Evolutionary conservation across 1,140 invertebrate genomes (phyloP), one percentile per base, ranked within the genome.

Genomic region (Seison nebaliae): DNA sequence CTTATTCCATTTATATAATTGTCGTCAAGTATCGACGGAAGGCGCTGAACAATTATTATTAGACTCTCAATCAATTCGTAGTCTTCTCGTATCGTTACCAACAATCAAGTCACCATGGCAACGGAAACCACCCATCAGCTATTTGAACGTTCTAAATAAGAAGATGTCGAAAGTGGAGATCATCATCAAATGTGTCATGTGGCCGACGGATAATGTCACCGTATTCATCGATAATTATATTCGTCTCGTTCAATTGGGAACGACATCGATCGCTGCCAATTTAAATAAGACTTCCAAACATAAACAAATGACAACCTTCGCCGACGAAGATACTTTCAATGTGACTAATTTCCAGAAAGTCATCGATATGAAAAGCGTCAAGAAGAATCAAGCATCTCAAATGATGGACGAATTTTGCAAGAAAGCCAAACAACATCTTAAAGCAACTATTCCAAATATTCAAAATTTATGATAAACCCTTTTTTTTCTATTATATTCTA

Each of bases 81-180:
- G 83, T 1, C 74, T 84, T 6, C 53, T 98, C n/a, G 54, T 94
- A 11, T 79, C 88, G 55, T 62, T 98, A 38, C 91, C 91, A 0
- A 81, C 77, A 1, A 70, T 86, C 22, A 79, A 77, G 1, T 80
- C 76, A 8, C 15, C 23, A 12, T 9, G 37, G 7, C 14, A 14
- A 20, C 18, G 31, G 9, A 39, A 41, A 31, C 21, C 38, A 12
- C 34, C 43, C n/a, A 17, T 26, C 18, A 42, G 18, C 16, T 41
- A 32, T 8, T 15, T 34, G 9, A 67, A 73, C 55, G 76, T 91
- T 14, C 83, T 96, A 0, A 72, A 80, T 1, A 86, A 88, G 59
- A 74, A 80, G 23, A 93, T 96, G 80, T 81, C 79, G 3, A 80
- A 79, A 50, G 86, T 84, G 1, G 88, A 98, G 62, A 84, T 94